Evolutionary conservation across 2,113 vertebrate species (phyloP).

Genomic region (Thamnaconus septentrionalis): DNA sequence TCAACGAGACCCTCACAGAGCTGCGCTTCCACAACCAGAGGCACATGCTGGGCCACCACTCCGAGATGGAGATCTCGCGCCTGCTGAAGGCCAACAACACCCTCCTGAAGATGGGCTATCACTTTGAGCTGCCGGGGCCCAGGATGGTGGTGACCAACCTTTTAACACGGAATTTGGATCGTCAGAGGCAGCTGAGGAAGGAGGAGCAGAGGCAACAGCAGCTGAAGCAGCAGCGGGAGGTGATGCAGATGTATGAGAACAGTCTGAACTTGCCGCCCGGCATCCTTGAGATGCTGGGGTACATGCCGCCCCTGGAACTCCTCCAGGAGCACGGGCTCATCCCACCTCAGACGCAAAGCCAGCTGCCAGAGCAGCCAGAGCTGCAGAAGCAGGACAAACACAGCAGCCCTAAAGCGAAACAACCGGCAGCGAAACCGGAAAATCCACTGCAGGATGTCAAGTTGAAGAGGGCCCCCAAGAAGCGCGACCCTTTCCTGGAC

Average conservation of each 20-base stretch:
- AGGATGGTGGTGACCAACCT: constrained; percentile 97
- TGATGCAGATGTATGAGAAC: constrained; percentile 85
- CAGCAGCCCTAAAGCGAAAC: constrained; percentile 41
- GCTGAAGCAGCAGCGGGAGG: constrained; percentile 81
- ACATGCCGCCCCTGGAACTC: constrained; percentile 55
- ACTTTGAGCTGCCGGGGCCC: constrained; percentile 93
- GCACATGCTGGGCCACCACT: constrained; percentile 95
- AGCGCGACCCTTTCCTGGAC: constrained; percentile 70
- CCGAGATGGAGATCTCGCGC: constrained; percentile 94
- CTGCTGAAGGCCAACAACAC: constrained; percentile 93
- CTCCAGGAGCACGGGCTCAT: constrained; percentile 55
- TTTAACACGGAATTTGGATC: constrained; percentile 92
- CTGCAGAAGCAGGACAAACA: constrained; percentile 47
- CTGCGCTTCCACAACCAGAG: constrained; percentile 98
- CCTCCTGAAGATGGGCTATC: constrained; percentile 95
- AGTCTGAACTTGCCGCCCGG: constrained; percentile 86
- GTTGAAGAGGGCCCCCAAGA: constrained; percentile 77
- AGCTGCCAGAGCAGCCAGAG: constrained; percentile 23
- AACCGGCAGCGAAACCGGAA: constrained; percentile 31
- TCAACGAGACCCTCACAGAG: constrained; percentile 91
- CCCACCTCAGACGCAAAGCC: constrained; percentile 23
- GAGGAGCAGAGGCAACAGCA: constrained; percentile 88
- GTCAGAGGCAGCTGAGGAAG: constrained; percentile 88
- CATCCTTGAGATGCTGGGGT: constrained; percentile 86
- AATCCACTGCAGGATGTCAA: constrained; percentile 66